Conservation (phyloP, 2,888 invertebrate genomes). For the Allophyes oxyacanthae region DNA sequence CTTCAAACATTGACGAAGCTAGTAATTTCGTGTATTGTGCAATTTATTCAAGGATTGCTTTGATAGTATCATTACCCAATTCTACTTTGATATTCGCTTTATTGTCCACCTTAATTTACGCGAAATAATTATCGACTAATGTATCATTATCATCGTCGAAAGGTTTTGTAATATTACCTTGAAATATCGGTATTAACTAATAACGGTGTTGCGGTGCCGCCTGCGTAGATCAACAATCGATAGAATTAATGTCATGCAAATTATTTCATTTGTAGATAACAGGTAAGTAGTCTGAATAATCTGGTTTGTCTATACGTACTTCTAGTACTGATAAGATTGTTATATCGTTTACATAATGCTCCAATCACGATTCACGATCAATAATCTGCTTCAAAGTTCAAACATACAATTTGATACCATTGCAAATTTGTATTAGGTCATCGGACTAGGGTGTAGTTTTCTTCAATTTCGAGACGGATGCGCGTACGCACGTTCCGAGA, state of each 20-base stretch:
- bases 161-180: constrained; percentile 26
- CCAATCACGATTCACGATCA: constrained; percentile 21
- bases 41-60: constrained; percentile 1
- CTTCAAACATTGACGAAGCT: not conserved
- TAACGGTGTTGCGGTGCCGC: constrained; percentile 16
- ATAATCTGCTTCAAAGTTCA: constrained; percentile 29
- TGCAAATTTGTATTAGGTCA: constrained; percentile 45
- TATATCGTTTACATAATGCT: constrained; percentile 42
- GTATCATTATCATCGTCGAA: constrained; percentile 17
- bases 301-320: constrained; percentile 34
- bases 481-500: constrained; percentile 72
- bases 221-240: constrained; percentile 40
- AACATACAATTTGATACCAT: constrained; percentile 24
- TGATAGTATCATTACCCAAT: constrained; percentile 6
- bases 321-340: constrained; percentile 46
- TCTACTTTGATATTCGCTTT: constrained; percentile 2
- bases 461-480: constrained; percentile 67
- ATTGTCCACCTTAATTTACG: constrained; percentile 2
- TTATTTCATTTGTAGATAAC: constrained; percentile 53
- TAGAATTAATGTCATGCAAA: constrained; percentile 45
- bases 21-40: not conserved
- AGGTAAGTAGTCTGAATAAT: constrained; percentile 43
- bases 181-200: constrained; percentile 25
- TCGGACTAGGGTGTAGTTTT: constrained; percentile 56
- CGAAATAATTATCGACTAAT: constrained; percentile 18